phyloP scores from a whole-genome alignment of 2,888 invertebrate genomes.

The Parnassius glacialis region DNA sequence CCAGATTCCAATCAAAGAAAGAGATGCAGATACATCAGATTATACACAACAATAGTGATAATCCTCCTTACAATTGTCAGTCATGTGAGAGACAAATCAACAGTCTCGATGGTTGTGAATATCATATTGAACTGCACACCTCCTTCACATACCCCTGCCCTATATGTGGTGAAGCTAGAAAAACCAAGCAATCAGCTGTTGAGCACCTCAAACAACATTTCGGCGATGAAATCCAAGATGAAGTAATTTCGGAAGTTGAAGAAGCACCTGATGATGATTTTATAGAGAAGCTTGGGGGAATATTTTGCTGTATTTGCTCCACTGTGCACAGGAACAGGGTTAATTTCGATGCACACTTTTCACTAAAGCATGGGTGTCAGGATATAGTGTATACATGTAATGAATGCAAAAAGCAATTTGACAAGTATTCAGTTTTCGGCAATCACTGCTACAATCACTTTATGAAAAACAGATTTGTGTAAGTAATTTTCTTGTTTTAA shows the following conservation, averaged over 20 bases:
- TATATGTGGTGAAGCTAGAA: slow-evolving; percentile 54
- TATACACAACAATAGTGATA: slow-evolving; percentile 51
- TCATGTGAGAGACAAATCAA: slow-evolving; percentile 50
- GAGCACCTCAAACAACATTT: slow-evolving; percentile 64
- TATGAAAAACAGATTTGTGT: slow-evolving; percentile 60
- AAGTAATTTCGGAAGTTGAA: slow-evolving; percentile 46
- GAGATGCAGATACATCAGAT: slow-evolving; percentile 60
- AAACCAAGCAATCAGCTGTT: slow-evolving; percentile 45
- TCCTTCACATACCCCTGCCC: slow-evolving; percentile 58
- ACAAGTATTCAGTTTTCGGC: slow-evolving; percentile 76
- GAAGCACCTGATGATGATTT: slow-evolving; percentile 52
- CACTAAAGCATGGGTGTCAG: slow-evolving; percentile 58
- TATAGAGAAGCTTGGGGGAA: slow-evolving; percentile 61
- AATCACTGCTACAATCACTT: slow-evolving; percentile 80
- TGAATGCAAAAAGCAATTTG: slow-evolving; percentile 77
- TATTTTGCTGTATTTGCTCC: slow-evolving; percentile 78
- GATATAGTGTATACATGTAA: slow-evolving; percentile 77
- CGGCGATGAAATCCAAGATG: slow-evolving; percentile 42
- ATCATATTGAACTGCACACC: slow-evolving; percentile 61
- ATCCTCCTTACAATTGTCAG: slow-evolving; percentile 59
- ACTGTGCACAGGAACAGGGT: slow-evolving; percentile 68
- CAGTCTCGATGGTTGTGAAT: slow-evolving; percentile 53
- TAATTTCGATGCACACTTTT: slow-evolving; percentile 79
- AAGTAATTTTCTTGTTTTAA: slow-evolving; percentile 33
- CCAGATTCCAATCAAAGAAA: slow-evolving; percentile 61